Conservation (phyloP, 1,140 invertebrate genomes). For the Drosophila takahashii region DNA sequence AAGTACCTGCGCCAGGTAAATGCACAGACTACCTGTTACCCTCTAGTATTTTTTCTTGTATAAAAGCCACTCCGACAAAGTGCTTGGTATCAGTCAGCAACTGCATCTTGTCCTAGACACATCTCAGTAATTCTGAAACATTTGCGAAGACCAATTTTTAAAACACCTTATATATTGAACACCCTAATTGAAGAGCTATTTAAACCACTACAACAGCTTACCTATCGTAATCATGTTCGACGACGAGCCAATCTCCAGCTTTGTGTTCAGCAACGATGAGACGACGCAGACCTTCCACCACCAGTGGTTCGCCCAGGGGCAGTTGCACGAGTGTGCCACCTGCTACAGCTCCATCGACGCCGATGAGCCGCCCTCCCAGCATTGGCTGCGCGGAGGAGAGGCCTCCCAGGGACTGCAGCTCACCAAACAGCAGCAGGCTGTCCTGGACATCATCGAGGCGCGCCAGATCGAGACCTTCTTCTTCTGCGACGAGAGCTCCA, state of each 20-base stretch:
- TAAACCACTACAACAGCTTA: not conserved
- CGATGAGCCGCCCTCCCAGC: conserved; percentile 66
- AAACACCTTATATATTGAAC: not conserved
- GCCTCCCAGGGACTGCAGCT: conserved; percentile 33
- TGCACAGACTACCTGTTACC: conserved; percentile 17
- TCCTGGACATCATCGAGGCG: conserved; percentile 64
- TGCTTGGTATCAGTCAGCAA: conserved; percentile 41
- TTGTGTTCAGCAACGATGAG: conserved; percentile 49
- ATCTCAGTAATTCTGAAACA: conserved; percentile 8
- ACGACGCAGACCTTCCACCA: conserved; percentile 54
- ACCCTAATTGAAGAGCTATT: not conserved
- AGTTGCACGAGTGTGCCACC: conserved; percentile 61
- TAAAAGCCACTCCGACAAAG: conserved; percentile 6
- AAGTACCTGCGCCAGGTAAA: conserved; percentile 24
- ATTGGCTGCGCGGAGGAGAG: conserved; percentile 53
- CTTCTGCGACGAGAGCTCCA: conserved; percentile 63
- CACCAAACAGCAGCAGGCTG: conserved; percentile 63
- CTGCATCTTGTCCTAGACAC: conserved; percentile 35
- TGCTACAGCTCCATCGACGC: conserved; percentile 62
- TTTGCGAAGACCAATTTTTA: not conserved
- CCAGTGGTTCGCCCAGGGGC: conserved; percentile 48
- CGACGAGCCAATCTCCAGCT: conserved; percentile 55
- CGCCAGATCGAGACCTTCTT: conserved; percentile 67
- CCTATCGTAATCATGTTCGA: conserved; percentile 35
- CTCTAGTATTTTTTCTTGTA: not conserved